Evolutionary conservation across 1,140 invertebrate genomes (phyloP).

Genomic region (Cyclargus thomasi): DNA sequence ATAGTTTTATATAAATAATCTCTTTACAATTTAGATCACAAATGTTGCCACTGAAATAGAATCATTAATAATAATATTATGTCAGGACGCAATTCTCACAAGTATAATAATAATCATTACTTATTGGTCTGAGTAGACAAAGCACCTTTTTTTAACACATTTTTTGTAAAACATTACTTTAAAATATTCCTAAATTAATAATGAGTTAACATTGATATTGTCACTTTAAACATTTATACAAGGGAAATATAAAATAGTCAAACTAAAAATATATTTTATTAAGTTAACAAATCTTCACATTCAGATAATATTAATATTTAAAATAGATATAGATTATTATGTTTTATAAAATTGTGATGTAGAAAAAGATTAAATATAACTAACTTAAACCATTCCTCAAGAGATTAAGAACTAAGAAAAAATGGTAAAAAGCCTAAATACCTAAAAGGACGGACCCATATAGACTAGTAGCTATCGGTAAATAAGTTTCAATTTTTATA

Average conservation of each 20-base stretch:
- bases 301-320: not conserved
- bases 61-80: not conserved
- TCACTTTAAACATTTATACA: not conserved
- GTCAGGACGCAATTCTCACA: slow-evolving; percentile 8
- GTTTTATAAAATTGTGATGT: not conserved
- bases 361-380: slow-evolving; percentile 16
- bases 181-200: slow-evolving; percentile 13
- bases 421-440: slow-evolving; percentile 35
- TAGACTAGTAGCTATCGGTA: slow-evolving; percentile 64
- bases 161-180: not conserved
- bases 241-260: slow-evolving; percentile 9
- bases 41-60: slow-evolving; percentile 11
- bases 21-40: slow-evolving; percentile 6
- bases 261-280: not conserved
- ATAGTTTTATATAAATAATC: not conserved
- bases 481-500: slow-evolving; percentile 33
- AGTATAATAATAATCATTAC: not conserved
- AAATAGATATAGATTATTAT: not conserved
- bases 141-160: slow-evolving; percentile 18
- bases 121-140: slow-evolving; percentile 13
- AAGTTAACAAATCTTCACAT: slow-evolving; percentile 10
- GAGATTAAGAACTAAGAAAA: slow-evolving; percentile 37
- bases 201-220: not conserved
- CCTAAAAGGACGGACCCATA: slow-evolving; percentile 55
- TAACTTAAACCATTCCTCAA: slow-evolving; percentile 35